A percentile compares a stretch with the other conserved stretches of the same genome.
Evolutionary conservation across 2,113 vertebrate species (phyloP).

Genomic region (Phalacrocorax pelagicus): DNA sequence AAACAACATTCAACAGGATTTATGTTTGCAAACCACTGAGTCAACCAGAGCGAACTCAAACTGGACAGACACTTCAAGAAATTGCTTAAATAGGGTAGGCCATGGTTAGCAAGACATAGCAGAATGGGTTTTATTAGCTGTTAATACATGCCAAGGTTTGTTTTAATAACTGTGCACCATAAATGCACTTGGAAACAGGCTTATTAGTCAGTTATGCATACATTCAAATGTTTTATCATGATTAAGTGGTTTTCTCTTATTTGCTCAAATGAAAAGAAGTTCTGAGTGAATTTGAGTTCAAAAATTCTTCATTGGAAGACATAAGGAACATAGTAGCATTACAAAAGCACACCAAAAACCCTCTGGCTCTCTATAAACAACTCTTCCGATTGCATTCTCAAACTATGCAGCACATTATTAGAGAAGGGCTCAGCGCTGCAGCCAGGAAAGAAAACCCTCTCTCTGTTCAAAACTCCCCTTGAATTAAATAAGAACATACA

Average conservation of each 20-base stretch:
- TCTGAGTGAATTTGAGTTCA: background rate
- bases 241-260: background rate
- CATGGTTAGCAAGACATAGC: conserved; percentile 7
- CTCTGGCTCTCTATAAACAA: background rate
- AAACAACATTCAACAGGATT: background rate
- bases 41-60: background rate
- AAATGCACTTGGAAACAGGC: background rate
- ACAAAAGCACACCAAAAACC: background rate
- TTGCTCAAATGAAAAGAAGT: background rate
- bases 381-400: background rate
- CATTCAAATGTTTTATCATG: background rate
- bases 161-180: background rate
- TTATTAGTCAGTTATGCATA: background rate
- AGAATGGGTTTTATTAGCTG: conserved; percentile 5
- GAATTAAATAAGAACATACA: background rate
- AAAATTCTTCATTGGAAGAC: background rate
- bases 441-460: background rate
- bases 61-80: conserved; percentile 33
- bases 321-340: background rate
- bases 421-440: background rate
- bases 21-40: background rate
- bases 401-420: background rate
- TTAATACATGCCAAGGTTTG: conserved; percentile 19
- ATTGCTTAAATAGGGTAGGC: conserved; percentile 35
- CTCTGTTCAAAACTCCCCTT: background rate